phyloP scores from a whole-genome alignment of 2,888 invertebrate genomes.

The Harmothoe impar region DNA sequence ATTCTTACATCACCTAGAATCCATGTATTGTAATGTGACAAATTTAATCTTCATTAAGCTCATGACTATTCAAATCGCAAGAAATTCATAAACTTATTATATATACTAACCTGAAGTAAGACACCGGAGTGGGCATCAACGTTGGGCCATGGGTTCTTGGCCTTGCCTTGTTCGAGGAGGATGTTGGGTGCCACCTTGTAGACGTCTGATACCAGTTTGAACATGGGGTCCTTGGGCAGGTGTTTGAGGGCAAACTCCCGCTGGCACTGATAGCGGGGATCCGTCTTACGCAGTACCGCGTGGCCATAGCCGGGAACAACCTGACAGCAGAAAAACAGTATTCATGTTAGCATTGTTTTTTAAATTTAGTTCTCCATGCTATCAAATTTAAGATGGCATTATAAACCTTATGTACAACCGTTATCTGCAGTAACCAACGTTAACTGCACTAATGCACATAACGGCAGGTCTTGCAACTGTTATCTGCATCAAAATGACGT shows the following conservation, averaged over 20 bases:
- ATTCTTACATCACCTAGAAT: no score
- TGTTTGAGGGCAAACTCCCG: conserved; percentile 96
- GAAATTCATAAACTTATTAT: no score
- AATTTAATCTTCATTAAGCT: no score
- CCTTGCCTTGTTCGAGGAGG: conserved; percentile 95
- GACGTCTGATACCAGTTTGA: conserved; percentile 94
- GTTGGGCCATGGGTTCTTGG: conserved; percentile 99
- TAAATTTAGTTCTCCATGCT: not conserved
- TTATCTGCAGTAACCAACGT: no score
- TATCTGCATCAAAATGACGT: no score
- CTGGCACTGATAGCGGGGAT: conserved; percentile 95
- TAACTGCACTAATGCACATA: no score
- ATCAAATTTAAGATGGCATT: not conserved
- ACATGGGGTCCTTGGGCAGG: conserved; percentile 94
- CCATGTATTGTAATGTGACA: no score
- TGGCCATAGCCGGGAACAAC: conserved; percentile 99
- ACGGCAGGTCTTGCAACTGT: no score
- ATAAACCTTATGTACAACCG: no score
- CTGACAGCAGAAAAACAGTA: conserved; percentile 75
- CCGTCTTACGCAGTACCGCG: conserved; percentile 97
- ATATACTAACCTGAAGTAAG: conserved; percentile 90
- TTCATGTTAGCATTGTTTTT: not conserved
- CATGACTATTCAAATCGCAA: no score
- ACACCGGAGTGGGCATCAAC: conserved; percentile 98
- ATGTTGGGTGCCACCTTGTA: conserved; percentile 97